Percentiles rank a stretch among this genome's conserved stretches.
phyloP scores from a whole-genome alignment of 2,888 invertebrate species.

The Diaphora mendica region DNA sequence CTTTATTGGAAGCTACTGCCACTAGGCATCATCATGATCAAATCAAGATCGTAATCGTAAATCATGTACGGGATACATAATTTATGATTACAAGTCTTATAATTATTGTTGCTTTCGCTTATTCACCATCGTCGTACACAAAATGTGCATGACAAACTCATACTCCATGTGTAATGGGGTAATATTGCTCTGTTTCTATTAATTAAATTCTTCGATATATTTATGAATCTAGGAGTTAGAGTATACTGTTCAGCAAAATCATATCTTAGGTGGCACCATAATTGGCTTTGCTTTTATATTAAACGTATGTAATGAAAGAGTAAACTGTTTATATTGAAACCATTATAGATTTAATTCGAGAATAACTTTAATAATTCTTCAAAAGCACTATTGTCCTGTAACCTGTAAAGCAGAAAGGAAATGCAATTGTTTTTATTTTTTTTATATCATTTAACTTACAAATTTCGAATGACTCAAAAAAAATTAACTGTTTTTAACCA shows the following conservation, averaged over 20 bases:
- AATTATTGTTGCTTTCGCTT: neutral
- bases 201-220: conserved; percentile 70
- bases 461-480: no score
- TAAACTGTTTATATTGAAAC: conserved; percentile 1
- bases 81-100: neutral
- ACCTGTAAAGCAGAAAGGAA: no score
- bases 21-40: no score
- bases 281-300: conserved; percentile 31
- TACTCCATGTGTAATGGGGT: conserved; percentile 28
- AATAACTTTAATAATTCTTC: conserved; percentile 21
- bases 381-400: no score
- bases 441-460: no score
- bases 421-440: no score
- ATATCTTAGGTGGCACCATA: conserved; percentile 42
- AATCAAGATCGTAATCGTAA: no score
- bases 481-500: no score
- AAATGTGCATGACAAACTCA: neutral
- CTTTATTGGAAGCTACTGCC: no score
- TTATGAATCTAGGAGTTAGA: conserved; percentile 51
- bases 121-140: neutral
- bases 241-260: conserved; percentile 32
- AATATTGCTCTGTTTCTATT: conserved; percentile 62
- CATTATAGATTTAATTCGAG: conserved; percentile 20
- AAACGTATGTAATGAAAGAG: conserved; percentile 9
- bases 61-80: neutral